Conservation (phyloP, 2,888 invertebrate genomes). For the Drosophila silvestris region DNA sequence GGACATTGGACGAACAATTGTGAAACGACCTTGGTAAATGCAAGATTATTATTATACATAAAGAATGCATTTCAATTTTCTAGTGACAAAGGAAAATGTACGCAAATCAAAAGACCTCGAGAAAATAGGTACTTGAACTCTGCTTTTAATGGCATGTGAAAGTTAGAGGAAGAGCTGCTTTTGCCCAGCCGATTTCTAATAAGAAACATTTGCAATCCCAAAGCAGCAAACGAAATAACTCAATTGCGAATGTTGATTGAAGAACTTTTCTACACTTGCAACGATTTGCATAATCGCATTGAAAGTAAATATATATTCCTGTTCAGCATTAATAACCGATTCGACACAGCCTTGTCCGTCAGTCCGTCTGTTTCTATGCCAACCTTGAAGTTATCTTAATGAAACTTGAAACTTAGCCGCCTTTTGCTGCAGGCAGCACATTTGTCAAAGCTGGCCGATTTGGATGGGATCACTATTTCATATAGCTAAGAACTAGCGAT, state of each 20-base stretch:
- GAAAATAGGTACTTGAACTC: not conserved
- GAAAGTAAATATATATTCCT: not conserved
- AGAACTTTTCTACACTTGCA: not conserved
- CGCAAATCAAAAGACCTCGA: not conserved
- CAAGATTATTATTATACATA: conserved; percentile 36
- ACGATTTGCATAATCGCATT: not conserved
- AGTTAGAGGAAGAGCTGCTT: not conserved
- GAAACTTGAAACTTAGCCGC: not conserved
- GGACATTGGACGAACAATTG: conserved; percentile 36
- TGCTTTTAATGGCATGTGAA: conserved; percentile 3
- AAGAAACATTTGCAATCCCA: no score
- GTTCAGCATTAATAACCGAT: not conserved
- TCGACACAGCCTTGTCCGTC: no score
- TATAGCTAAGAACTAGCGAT: not conserved
- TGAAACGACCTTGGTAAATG: conserved; percentile 48
- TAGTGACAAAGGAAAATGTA: conserved; percentile 17
- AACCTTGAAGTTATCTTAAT: not conserved
- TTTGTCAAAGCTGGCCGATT: not conserved
- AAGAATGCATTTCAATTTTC: conserved; percentile 48
- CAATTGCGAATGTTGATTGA: not conserved
- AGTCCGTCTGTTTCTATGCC: no score
- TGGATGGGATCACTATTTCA: not conserved
- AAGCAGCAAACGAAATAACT: not conserved
- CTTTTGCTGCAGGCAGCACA: not conserved
- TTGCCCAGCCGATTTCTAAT: not conserved